Evolutionary conservation across 1,140 invertebrate genomes (phyloP), one percentile per base, ranked within the genome.

Genomic region (Drosophila serrata): DNA sequence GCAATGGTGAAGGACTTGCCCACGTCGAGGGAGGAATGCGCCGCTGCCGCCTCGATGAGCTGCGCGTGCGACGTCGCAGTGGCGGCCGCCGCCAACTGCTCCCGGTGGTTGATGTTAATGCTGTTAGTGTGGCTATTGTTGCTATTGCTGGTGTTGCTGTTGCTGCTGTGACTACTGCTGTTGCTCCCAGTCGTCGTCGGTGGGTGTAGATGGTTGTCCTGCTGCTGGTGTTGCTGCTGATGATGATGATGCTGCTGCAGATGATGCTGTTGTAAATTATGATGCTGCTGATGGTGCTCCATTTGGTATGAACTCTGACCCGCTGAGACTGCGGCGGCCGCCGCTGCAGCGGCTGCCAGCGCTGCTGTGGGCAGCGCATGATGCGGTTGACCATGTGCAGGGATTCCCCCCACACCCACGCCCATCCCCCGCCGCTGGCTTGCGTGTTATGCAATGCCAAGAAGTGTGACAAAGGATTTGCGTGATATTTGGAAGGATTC

Each of bases 1-100:
- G 96, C 96, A 79, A 97, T 97, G 19, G 96, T 97, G 82, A 97
- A 97, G 3, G 96, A 96, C 84, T 96, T 96, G 29, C 93, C 92
- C 64, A 91, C 90, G 65, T 92, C 92, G 68, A 92, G 86, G 75
- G 92, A 86, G 77, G 92, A 91, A 85, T 88, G 87, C 75, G 87
- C 82, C 75, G 90, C 78, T 81, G 87, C 86, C 42, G 81, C 90
- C 57, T 91, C 75, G 39, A 92, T 75, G 55, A 91, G 86, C 65
- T 91, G 78, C 70, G 84, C 86, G 68, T 91, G 88, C 75, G 91
- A 85, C 73, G 86, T 90, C 84, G 85, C 79, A 81, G 75, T 87
- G 74, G 75, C 65, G 11, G 65, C 63, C 55, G 64, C 55, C 55
- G 82, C 72, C 69, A 91, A 75, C 48, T 91, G 88, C 58, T 82